Evolutionary conservation across 2,888 invertebrate genomes (phyloP), one percentile per base, ranked within the genome.

Genomic region (Caenorhabditis macrosperma): DNA sequence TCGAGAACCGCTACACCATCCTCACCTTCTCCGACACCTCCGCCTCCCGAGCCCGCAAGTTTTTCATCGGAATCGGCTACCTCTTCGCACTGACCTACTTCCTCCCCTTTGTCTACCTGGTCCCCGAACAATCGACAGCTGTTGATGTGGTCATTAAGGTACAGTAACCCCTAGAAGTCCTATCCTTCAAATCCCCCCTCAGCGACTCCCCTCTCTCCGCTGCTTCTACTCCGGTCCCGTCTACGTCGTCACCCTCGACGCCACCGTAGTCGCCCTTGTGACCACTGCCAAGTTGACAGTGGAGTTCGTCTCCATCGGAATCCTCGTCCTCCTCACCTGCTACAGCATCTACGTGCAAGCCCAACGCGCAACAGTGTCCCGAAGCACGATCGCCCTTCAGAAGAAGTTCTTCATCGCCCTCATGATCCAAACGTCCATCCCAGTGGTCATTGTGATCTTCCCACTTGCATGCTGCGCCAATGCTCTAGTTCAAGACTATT

Each of bases 221-320:
- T 28, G 28, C 22, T 69, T 60, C 30, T 69, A 69, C 44, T 6
- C 26, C 9, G 69, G 60, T 10, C 52, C 60, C 1, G 26, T 69
- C 1, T 69, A 52, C 28, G 69, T 69, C 3, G n/a, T 69, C 2
- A n/a, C 69, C 20, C 30, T 28, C 22, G 69, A 69, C 22, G 9
- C 48, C 0, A 50, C 68, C 1, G 2, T 59, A 5, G 17, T 67
- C 1, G 44, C 55, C 0, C 5, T 33, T 33, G 6, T 33, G 6
- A n/a, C 41, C 4, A 41, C 15, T 15, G 4, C n/a, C 6, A n/a
- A n/a, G 15, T 12, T 12, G 15, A 2, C 57, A 5, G 24, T 28
- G n/a, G 67, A 68, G 17, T 68, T 68, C n/a, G 10, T 38, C 15
- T 46, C 35, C 15, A 68, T 68, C 35, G 20, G 15, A 12, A 17